Evolutionary conservation across 2,888 invertebrate species (phyloP), one percentile per base, ranked within the genome.

Genomic region (Hemicrepidius hirtus): DNA sequence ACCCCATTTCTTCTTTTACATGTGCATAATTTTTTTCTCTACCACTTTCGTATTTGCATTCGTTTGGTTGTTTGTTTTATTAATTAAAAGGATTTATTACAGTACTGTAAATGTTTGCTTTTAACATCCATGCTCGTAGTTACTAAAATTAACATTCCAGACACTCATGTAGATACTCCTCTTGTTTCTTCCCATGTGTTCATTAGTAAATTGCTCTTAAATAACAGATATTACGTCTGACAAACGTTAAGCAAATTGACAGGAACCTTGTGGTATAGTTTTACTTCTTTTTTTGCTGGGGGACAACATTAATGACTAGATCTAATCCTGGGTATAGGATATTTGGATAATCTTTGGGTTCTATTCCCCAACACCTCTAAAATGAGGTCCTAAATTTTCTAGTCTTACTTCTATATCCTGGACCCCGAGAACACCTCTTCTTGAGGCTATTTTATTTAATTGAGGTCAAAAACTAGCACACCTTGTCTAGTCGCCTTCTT

Each of bases 91-190:
- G 50, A 50, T 50, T 50, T 50, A 50, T 50, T 24, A 2, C n/a
- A 21, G 12, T 13, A 21, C 24, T 21, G 50, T 24, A 50, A 50
- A 50, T 50, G 50, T 50, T 50, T 50, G 50, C 50, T 28, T 28
- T 24, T 12, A 16, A 49, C 50, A 28, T 7, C 1, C 49, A 20
- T n/a, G n/a, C 21, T 21, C 20, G 21, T 32, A 35, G 55, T 35
- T 32, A 50, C 50, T 50, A 35, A 55, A 55, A 55, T 32, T 55
- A 55, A 55, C 55, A 55, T 55, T 55, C 55, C 55, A 55, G 55
- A 55, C 55, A 28, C 55, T 32, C 32, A 55, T 55, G 55, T 28
- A n/a, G n/a, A n/a, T n/a, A 28, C 53, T 53, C 28, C n/a, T n/a
- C n/a, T n/a, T 28, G 50, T 13, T 32, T 55, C 55, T 55, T 55